Conservation (phyloP, 2,888 invertebrate species). For the Agrilus biguttatus region DNA sequence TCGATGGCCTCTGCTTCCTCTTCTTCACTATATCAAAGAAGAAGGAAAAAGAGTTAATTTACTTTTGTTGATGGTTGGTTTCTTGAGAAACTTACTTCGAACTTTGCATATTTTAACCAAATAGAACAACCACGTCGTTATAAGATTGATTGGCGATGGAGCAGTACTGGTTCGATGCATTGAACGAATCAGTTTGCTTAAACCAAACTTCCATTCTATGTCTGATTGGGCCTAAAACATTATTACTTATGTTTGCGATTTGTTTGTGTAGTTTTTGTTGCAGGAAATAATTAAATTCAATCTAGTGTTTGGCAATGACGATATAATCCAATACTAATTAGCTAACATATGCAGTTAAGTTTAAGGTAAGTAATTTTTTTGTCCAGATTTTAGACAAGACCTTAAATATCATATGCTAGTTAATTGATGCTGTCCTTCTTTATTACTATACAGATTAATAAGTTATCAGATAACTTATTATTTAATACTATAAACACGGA, state of each 20-base stretch:
- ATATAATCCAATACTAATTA: no score
- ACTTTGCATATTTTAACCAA: conserved; percentile 61
- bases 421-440: no score
- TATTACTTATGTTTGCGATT: neutral
- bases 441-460: no score
- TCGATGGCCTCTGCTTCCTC: conserved; percentile 51
- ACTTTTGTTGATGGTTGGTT: neutral
- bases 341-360: no score
- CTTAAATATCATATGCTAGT: no score
- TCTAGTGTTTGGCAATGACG: neutral
- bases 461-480: no score
- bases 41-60: no score
- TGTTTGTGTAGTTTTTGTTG: neutral
- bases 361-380: no score
- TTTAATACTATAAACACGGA: no score
- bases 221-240: conserved; percentile 85
- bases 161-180: conserved; percentile 98
- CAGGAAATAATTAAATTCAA: no score
- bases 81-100: conserved; percentile 23
- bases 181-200: conserved; percentile 94
- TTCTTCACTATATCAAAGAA: conserved; percentile 8
- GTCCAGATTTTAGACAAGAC: no score
- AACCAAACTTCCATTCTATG: conserved; percentile 99
- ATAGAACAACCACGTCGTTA: conserved; percentile 88
- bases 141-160: conserved; percentile 91